Evolutionary conservation across 2,888 invertebrate species (phyloP).

Genomic region (Himalopsyche kuldschensis): DNA sequence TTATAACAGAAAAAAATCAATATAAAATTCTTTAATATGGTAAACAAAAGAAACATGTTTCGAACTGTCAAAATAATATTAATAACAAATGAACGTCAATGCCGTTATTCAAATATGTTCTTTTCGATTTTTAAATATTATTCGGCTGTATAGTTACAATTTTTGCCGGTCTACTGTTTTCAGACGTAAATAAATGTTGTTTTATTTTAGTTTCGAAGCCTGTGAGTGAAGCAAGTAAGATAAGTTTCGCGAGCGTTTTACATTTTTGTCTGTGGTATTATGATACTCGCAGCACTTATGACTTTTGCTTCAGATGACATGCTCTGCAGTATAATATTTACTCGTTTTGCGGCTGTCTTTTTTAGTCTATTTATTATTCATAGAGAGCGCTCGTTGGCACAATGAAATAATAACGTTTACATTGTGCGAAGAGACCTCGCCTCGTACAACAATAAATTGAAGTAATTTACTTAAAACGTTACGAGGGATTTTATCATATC

Average conservation of each 20-base stretch:
- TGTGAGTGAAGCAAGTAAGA: no score
- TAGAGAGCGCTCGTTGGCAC: conserved; percentile 13
- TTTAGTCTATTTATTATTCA: conserved; percentile 27
- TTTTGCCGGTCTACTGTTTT: no score
- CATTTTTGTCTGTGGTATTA: neutral
- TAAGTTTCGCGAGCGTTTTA: neutral
- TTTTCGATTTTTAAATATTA: no score
- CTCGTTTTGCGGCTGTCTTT: neutral
- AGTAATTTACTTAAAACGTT: neutral
- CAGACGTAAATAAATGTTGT: no score
- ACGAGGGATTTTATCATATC: neutral
- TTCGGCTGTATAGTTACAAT: no score
- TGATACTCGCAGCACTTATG: neutral
- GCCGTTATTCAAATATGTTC: no score
- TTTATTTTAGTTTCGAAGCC: no score
- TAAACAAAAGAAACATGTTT: no score
- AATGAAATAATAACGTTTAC: conserved; percentile 31
- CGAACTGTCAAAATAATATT: no score
- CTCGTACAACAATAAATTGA: conserved; percentile 8
- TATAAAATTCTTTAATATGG: no score
- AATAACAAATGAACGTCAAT: no score
- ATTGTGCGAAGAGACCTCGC: neutral
- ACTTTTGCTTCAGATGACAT: neutral
- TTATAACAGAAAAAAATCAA: no score
- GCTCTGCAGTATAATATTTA: neutral